phyloP scores from a whole-genome alignment of 2,888 invertebrate genomes.

The Ormyrus pomaceus region DNA sequence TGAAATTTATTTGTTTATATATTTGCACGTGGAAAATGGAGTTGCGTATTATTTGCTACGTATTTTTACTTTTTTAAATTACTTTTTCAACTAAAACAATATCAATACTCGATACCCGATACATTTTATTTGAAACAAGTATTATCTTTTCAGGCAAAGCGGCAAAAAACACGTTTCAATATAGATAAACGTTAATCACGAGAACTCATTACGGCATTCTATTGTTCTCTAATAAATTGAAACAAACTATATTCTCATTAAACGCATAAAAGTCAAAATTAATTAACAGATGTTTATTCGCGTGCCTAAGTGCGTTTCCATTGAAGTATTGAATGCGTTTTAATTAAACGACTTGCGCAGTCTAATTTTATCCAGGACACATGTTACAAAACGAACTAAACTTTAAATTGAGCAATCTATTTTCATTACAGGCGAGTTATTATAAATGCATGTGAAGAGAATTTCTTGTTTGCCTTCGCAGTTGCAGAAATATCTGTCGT shows the following conservation, averaged over 20 bases:
- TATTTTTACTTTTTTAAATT: too few species aligned
- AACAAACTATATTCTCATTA: conserved; percentile 39
- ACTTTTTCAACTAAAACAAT: too few species aligned
- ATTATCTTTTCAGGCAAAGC: too few species aligned
- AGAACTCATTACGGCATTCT: too few species aligned
- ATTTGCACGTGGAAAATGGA: too few species aligned
- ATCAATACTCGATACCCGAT: too few species aligned
- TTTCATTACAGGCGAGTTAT: conserved; percentile 51
- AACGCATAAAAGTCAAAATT: conserved; percentile 44
- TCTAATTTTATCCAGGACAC: conserved; percentile 56
- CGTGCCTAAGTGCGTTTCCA: conserved; percentile 28
- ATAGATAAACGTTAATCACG: too few species aligned
- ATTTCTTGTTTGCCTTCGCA: conserved; percentile 42
- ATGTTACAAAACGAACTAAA: conserved; percentile 56
- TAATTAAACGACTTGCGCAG: conserved; percentile 55
- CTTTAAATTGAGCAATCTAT: conserved; percentile 56
- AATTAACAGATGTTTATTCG: conserved; percentile 49
- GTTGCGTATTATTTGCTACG: too few species aligned
- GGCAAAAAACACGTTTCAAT: too few species aligned
- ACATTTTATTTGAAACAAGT: too few species aligned
- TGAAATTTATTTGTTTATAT: too few species aligned
- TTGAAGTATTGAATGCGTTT: conserved; percentile 54
- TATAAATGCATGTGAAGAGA: conserved; percentile 49
- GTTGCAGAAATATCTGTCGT: conserved; percentile 32
- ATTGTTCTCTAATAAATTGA: too few species aligned